Evolutionary conservation across 2,888 invertebrate genomes (phyloP).

Genomic region (Ernsta delagoae): DNA sequence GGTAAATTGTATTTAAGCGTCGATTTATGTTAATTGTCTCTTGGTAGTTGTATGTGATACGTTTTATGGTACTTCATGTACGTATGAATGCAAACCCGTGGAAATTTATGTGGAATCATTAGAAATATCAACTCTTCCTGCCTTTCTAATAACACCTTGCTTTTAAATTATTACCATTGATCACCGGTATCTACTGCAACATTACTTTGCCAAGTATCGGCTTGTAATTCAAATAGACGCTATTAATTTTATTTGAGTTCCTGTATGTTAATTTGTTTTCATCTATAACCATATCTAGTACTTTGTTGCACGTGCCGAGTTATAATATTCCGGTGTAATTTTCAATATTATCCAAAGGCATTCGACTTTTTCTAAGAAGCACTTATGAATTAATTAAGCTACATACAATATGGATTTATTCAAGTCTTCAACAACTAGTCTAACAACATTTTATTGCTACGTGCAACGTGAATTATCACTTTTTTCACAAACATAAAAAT

Average conservation of each 20-base stretch:
- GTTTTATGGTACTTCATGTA: slow-evolving; percentile 6
- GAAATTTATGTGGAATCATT: slow-evolving; percentile 17
- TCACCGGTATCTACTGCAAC: slow-evolving; percentile 10
- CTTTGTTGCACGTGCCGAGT: slow-evolving; percentile 31
- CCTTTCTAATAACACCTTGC: slow-evolving; percentile 30
- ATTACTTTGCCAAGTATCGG: slow-evolving; percentile 24
- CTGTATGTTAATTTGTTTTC: slow-evolving; percentile 32
- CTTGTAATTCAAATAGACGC: slow-evolving; percentile 21
- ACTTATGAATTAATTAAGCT: slow-evolving; percentile 14
- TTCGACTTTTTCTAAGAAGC: slow-evolving; percentile 19
- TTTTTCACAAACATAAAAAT: neutral
- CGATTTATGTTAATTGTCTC: slow-evolving; percentile 35
- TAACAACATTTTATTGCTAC: slow-evolving; percentile 2
- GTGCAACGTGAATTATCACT: neutral
- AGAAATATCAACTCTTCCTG: slow-evolving; percentile 26
- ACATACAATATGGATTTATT: neutral
- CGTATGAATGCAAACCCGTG: slow-evolving; percentile 10
- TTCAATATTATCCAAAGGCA: slow-evolving; percentile 16
- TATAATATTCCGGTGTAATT: slow-evolving; percentile 18
- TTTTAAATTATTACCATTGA: slow-evolving; percentile 24
- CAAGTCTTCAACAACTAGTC: neutral
- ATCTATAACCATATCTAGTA: slow-evolving; percentile 23
- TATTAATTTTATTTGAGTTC: slow-evolving; percentile 26
- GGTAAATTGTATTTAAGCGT: slow-evolving; percentile 32
- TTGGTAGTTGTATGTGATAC: slow-evolving; percentile 20